Evolutionary conservation across 2,888 invertebrate genomes (phyloP).

Genomic region (Synergus itoensis): DNA sequence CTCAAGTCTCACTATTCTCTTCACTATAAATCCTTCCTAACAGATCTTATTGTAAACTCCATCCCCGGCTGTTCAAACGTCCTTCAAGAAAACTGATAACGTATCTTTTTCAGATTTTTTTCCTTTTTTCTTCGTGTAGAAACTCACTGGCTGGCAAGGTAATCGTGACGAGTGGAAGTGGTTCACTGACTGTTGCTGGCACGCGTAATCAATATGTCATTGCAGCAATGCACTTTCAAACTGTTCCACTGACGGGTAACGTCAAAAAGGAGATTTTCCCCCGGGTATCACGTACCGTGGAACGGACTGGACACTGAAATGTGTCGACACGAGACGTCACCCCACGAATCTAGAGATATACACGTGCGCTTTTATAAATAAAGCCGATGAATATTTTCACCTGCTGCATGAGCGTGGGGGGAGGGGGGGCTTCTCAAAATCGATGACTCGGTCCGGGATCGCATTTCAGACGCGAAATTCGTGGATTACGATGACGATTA

Average conservation of each 20-base stretch:
- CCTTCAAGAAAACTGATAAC: not conserved
- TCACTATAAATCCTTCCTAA: not conserved
- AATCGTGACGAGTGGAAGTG: constrained; percentile 2
- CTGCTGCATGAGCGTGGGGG: not conserved
- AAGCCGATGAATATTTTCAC: not conserved
- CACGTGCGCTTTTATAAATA: constrained; percentile 6
- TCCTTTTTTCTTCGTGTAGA: not conserved
- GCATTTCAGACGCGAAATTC: constrained; percentile 32
- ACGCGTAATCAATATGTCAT: constrained; percentile 31
- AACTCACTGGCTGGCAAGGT: constrained; percentile 1
- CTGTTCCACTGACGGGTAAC: not conserved
- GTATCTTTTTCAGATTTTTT: not conserved
- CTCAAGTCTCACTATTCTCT: not conserved
- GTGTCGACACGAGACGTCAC: not conserved
- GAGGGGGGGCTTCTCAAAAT: constrained; percentile 39
- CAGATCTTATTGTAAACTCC: not conserved
- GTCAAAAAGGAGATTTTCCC: not conserved
- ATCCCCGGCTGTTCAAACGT: not conserved
- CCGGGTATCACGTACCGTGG: not conserved
- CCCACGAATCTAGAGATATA: not conserved
- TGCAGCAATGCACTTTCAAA: constrained; percentile 36
- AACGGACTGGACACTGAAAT: not conserved
- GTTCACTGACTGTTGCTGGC: constrained; percentile 23
- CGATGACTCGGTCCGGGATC: not conserved
- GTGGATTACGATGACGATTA: constrained; percentile 43